Base-by-base conservation (phyloP, 92 coral and sea anemone species). In the Porites evermanni region DNA sequence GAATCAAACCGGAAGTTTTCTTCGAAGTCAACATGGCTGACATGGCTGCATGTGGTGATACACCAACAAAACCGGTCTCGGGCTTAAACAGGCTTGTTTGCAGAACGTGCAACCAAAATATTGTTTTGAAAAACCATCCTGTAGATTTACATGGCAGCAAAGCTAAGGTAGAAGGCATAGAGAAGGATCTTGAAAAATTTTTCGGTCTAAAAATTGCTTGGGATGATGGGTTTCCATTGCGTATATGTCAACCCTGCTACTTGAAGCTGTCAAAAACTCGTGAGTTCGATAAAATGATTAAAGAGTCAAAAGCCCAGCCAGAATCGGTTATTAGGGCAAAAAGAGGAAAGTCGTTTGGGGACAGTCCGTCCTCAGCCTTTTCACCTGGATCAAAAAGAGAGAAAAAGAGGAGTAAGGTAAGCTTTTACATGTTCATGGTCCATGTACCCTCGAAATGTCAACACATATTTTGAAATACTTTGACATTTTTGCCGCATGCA, bases 321-420 rank as follows among this genome's bases (percentile, higher is more conserved):
- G 75, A 66, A 80, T 80, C 75, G 74, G 29, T 26, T 26, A 50
- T 80, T 32, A 66, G 74, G 64, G 75, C 84, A n/a, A 80, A 65
- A 66, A 66, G 75, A 64, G 84, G 84, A 80, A 80, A 80, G 61
- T 65, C 75, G 64, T 75, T 80, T 44, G 75, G 47, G 44, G 84
- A 66, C 47, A 80, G 84, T 61, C 84, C 75, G 75, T 64, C 74
- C 75, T 18, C 84, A 66, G 53, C 82, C 16, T 24, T 70, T 56
- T 58, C 81, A 77, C 81, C 44, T 64, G 81, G 50, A 58, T 77
- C 84, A 80, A 80, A 44, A 66, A 56, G 84, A 66, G 84, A 80
- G 60, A 80, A 67, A 13, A 80, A 80, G 26, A 24, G 67, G 84
- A 79, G 72, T 79, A 79, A 79, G 74, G 84, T 64, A 64, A 12